Percentiles rank a stretch among this genome's conserved stretches.
Evolutionary conservation across 2,113 vertebrate species (phyloP).

Genomic region (Cheilinus undulatus): DNA sequence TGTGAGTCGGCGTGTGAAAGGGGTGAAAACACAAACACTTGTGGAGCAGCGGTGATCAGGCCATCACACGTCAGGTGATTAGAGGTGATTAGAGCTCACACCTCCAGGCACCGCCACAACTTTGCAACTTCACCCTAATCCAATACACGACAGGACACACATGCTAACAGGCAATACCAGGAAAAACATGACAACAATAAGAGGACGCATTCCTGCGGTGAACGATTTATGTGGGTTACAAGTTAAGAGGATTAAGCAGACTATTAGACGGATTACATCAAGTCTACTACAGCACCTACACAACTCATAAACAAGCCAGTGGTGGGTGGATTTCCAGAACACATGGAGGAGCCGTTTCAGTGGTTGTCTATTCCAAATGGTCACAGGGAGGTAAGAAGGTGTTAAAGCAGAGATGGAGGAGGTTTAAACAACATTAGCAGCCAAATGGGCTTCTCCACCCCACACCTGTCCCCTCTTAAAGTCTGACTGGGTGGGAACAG

Average conservation of each 20-base stretch:
- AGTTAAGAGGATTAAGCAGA: slow-evolving; percentile 73
- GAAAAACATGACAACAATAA: slow-evolving; percentile 39
- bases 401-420: slow-evolving; percentile 30
- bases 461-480: slow-evolving; percentile 63
- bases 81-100: slow-evolving; percentile 79
- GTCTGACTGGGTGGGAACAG: slow-evolving; percentile 55
- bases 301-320: slow-evolving; percentile 32
- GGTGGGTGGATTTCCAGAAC: background rate
- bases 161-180: slow-evolving; percentile 37
- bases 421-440: slow-evolving; percentile 47
- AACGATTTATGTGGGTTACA: slow-evolving; percentile 66
- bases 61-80: slow-evolving; percentile 81
- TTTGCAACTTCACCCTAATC: slow-evolving; percentile 70
- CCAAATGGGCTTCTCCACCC: slow-evolving; percentile 66
- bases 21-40: slow-evolving; percentile 68
- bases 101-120: slow-evolving; percentile 73
- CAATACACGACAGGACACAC: slow-evolving; percentile 24
- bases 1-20: slow-evolving; percentile 41
- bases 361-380: slow-evolving; percentile 46
- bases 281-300: slow-evolving; percentile 38
- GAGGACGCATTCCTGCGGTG: slow-evolving; percentile 55
- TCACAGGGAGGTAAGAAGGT: background rate
- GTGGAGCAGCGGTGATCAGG: slow-evolving; percentile 56
- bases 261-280: slow-evolving; percentile 75
- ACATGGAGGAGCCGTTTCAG: background rate